Evolutionary conservation across 2,113 vertebrate genomes (phyloP), one percentile per base, ranked within the genome.

Genomic region (Acanthochromis polyacanthus): DNA sequence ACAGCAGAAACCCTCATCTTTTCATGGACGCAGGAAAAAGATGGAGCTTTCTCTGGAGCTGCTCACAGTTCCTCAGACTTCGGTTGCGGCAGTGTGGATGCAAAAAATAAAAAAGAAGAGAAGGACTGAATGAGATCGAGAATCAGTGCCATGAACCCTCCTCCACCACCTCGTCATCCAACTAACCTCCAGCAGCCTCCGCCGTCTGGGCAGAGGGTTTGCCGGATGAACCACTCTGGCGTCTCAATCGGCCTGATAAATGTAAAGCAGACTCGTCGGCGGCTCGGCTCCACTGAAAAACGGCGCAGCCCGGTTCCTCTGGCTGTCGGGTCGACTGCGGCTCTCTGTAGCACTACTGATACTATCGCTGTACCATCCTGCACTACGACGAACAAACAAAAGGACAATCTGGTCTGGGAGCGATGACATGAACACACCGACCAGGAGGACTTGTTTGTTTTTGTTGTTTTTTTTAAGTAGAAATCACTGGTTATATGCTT

Each of bases 301-400:
- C 83, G 66, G 70, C 71, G 60, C 78, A 38, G 57, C 71, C 70
- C 85, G 64, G 73, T 75, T 66, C 51, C 23, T 60, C 52, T 59
- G 53, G 71, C 50, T 72, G 71, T 9, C 10, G 38, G 68, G 28
- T 50, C 32, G 10, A 45, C 75, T 48, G 80, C 48, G 52, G 71
- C 78, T 52, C 14, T 65, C 72, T 87, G 89, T 89, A 92, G 90
- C 88, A 83, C 80, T 78, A 75, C 83, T 82, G 79, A 86, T 61
- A 16, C 30, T 50, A 61, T 65, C 38, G 52, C 79, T 78, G 78
- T 52, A 81, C 70, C 86, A 71, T 78, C 85, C 70, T 87, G 86
- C 83, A 88, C 88, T 88, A 75, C 65, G 36, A 82, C 60, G 61
- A 51, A 82, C 64, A 4, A 52, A 77, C 11, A 4, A 36, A 67